Evolutionary conservation across 2,797 vertebrate species (phyloP), one percentile per base, ranked within the genome.

Genomic region (Paedocypris micromegethes): DNA sequence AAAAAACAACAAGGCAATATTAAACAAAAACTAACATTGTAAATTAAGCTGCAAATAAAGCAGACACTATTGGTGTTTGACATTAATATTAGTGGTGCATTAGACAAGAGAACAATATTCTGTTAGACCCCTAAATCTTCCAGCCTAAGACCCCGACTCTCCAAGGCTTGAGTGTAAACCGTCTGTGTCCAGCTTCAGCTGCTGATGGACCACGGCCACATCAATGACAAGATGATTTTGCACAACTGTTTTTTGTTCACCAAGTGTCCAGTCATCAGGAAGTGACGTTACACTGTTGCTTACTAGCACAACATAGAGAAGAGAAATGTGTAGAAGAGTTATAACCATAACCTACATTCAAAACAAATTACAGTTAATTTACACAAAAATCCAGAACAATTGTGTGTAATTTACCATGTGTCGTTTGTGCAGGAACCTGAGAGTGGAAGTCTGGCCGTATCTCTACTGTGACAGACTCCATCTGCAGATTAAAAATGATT

Each of bases 181-280:
- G 23, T 23, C 55, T 8, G 42, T 43, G 43, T 51, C 55, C n/a
- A 9, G 51, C 38, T 73, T 49, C 6, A 41, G 68, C 64, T 71
- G 61, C 59, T 72, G 69, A 62, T 72, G 73, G 37, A 61, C 72
- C 7, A 75, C 68, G 6, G 72, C 56, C 3, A 70, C 65, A 43
- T 68, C 73, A 82, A 86, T 79, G 4, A 82, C 84, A 51, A 89
- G 80, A 50, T 84, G 85, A 69, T 85, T 78, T 74, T 86, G 87
- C 39, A 77, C 61, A 6, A 64, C 59, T 4, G 84, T 60, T 75
- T 5, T 78, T 67, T 4, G 74, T 61, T 47, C 60, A 5, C 54
- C 56, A 9, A 47, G 63, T 39, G 44, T 58, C 75, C 69, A 74
- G 67, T 37, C 72, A 55, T 58, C 79, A 37, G 64, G 40, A 66